These are phyloP conservation scores for Phenganax marumi DNA, from an alignment of 92 coral and sea anemone species.

Conservation along the genomic window DNA sequence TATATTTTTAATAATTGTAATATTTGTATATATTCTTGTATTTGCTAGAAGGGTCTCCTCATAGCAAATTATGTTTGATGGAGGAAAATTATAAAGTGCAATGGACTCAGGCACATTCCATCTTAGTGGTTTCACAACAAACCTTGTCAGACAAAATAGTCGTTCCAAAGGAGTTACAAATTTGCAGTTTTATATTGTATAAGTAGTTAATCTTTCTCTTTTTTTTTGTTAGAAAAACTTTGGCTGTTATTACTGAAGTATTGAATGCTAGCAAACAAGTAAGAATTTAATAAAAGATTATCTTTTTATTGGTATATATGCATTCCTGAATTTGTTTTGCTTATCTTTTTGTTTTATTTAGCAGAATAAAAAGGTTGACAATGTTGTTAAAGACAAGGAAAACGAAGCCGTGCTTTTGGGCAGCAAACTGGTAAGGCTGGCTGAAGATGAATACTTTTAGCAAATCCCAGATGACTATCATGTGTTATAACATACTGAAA, in stretches of 20 bases:
- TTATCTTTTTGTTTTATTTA: too few species aligned
- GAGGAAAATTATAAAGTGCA: too few species aligned
- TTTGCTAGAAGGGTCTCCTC: background rate
- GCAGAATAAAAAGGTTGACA: background rate
- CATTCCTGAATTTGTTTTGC: background rate
- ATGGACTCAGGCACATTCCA: too few species aligned
- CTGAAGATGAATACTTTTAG: background rate
- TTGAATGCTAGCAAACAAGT: background rate
- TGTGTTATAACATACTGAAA: too few species aligned
- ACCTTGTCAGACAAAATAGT: too few species aligned
- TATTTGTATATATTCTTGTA: too few species aligned
- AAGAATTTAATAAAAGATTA: background rate
- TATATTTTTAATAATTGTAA: too few species aligned
- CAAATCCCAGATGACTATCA: background rate
- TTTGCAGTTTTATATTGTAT: background rate
- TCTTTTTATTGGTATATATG: background rate
- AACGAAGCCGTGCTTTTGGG: background rate
- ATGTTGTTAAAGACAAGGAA: background rate
- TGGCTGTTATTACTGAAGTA: constrained; percentile 20
- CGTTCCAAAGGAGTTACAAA: background rate
- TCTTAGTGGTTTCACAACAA: too few species aligned
- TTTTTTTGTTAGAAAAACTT: background rate
- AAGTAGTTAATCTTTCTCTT: background rate
- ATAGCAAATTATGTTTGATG: too few species aligned
- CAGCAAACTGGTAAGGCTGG: background rate